A percentile compares a stretch with the other conserved stretches of the same genome.
phyloP scores from a whole-genome alignment of 2,113 vertebrate genomes.

The Apodemus sylvaticus region DNA sequence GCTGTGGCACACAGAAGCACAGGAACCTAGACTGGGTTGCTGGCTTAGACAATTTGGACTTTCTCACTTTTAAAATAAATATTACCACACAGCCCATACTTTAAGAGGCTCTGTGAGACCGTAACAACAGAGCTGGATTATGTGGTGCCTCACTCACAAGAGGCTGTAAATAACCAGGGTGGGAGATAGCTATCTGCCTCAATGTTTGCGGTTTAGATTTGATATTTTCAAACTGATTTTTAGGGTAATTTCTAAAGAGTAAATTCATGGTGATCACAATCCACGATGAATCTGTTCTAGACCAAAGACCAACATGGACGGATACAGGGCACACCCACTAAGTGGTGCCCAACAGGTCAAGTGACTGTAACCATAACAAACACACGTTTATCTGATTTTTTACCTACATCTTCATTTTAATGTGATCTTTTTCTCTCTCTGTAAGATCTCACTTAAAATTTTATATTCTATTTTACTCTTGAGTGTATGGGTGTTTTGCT shows the following conservation, averaged over 20 bases:
- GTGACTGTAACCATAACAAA: neutral
- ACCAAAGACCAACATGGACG: neutral
- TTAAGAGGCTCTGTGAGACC: slow-evolving; percentile 3
- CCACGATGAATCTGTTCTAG: neutral
- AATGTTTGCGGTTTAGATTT: neutral
- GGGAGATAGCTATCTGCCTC: neutral
- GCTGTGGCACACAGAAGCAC: neutral
- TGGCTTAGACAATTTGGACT: neutral
- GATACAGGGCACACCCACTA: neutral
- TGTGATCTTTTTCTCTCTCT: slow-evolving; percentile 18
- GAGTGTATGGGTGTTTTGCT: neutral
- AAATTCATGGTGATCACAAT: neutral
- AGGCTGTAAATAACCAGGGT: neutral
- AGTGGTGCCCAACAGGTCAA: neutral
- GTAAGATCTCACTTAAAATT: neutral
- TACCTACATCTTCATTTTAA: neutral
- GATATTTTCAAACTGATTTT: neutral
- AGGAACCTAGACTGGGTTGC: neutral
- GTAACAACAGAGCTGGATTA: neutral
- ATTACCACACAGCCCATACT: neutral
- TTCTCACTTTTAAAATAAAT: neutral
- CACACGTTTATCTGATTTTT: neutral
- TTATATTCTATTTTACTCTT: neutral
- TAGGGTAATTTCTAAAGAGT: slow-evolving; percentile 26
- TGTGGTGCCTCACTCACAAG: neutral